Evolutionary conservation across 2,888 invertebrate genomes (phyloP).

Genomic region (Parelbella ahira): DNA sequence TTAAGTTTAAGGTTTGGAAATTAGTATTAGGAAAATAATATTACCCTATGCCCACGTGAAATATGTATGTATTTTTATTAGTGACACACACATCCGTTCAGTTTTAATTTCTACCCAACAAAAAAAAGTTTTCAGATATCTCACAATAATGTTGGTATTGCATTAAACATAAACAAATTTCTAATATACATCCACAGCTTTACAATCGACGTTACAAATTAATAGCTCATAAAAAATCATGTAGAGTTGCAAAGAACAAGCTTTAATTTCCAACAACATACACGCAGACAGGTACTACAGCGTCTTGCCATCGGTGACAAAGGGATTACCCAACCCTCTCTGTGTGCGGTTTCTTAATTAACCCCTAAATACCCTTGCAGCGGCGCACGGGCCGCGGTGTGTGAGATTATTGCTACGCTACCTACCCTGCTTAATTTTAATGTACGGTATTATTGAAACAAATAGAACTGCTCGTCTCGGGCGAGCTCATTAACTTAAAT

Average conservation of each 20-base stretch:
- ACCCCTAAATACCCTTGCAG: slow-evolving; percentile 73
- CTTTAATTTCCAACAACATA: slow-evolving; percentile 15
- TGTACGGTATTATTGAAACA: slow-evolving; percentile 69
- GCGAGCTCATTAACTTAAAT: slow-evolving; percentile 48
- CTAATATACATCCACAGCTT: too few species aligned
- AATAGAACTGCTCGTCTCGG: slow-evolving; percentile 49
- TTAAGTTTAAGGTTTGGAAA: too few species aligned
- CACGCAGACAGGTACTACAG: slow-evolving; percentile 35
- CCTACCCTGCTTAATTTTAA: slow-evolving; percentile 72
- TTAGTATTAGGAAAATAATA: too few species aligned
- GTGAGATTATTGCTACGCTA: slow-evolving; percentile 70
- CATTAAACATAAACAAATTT: too few species aligned
- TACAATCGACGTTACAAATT: too few species aligned
- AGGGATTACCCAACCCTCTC: slow-evolving; percentile 62
- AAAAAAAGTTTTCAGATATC: too few species aligned
- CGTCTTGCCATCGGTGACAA: slow-evolving; percentile 68
- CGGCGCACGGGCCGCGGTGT: slow-evolving; percentile 53
- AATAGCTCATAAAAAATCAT: too few species aligned
- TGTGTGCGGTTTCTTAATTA: slow-evolving; percentile 77
- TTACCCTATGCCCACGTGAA: too few species aligned
- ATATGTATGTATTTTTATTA: too few species aligned
- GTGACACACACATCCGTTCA: too few species aligned
- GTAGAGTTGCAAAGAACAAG: neutral
- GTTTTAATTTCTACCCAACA: too few species aligned
- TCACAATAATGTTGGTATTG: too few species aligned